Evolutionary conservation across 2,888 invertebrate genomes (phyloP), one percentile per base, ranked within the genome.

Genomic region (Zygogramma bicolorata): DNA sequence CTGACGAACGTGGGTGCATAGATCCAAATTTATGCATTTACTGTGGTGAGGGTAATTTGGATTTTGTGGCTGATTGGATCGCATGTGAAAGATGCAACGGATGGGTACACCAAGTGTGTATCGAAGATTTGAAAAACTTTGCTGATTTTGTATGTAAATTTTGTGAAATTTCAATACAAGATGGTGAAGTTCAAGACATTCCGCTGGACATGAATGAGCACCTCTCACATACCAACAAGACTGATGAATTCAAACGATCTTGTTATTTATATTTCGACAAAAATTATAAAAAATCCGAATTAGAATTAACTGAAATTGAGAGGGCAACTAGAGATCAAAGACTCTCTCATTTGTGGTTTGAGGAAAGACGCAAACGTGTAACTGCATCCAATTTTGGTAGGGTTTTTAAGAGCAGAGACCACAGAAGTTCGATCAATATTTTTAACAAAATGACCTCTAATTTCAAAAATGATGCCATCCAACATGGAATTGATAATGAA

Each of bases 91-190:
- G 20, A 27, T 73, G 73, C 20, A 25, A 63, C 18, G 58, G 61
- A 1, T 73, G 73, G 68, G 57, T 73, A 34, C 67, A 73, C 34
- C 40, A 65, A 61, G 20, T 22, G n/a, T 70, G 70, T 62, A 61
- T 60, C 57, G 27, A 63, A 31, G 27, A 46, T 2, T 68, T 68
- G 18, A 49, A 27, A 34, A 7, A 22, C 25, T 42, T 3, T 27
- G 25, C 2, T 53, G 38, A 10, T 31, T 68, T 72, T 65, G 15
- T 53, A 13, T 65, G 65, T 65, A 59, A 49, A 42, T 22, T 68
- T 59, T 65, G 63, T 60, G n/a, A 25, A 25, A 0, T 13, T 60
- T 20, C 34, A n/a, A 34, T 18, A 10, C 6, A 31, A 53, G 13
- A 53, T 53, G 5, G 20, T 53, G 18, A 53, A 2, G 6, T 53